Base-by-base conservation (phyloP, 2,888 invertebrate species). In the Encarsia formosa region DNA sequence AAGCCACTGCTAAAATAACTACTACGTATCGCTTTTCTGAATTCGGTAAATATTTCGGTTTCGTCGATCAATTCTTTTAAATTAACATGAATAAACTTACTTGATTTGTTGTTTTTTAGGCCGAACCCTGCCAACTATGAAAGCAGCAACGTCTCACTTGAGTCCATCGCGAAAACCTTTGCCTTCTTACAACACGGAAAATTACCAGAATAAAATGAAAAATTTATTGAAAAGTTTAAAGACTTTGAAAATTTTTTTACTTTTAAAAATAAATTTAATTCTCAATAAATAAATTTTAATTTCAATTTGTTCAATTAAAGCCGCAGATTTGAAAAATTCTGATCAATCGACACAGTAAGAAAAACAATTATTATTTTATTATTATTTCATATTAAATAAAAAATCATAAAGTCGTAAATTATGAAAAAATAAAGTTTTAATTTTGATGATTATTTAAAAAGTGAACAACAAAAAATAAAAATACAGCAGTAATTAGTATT, bases 21-120 rank as follows among this genome's bases (percentile, higher is more conserved):
- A 48, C 39, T 48, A 48, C 29, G 26, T 38, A 26, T 18, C 43
- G 38, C 48, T 43, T 52, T 41, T 43, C 52, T 34, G 43, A 48
- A 32, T 48, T 48, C 38, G 52, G 52, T 52, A 52, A 52, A 24
- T 40, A n/a, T 40, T 22, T 23, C 29, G 31, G 2, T 34, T 2
- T 15, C 19, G 19, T 24, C 2, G 13, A 22, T 15, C 18, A 23
- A 20, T 2, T 19, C 24, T 5, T 20, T 5, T 31, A 3, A n/a
- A 15, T 29, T 13, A 15, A 11, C 15, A n/a, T 19, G 19, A 38
- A 11, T 16, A 3, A 15, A 34, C 22, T 29, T 11, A 13, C 1
- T 32, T 13, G 2, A 19, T 23, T 13, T 15, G 19, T 34, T 13
- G 18, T 8, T 39, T 34, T 34, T 15, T 16, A 54, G 53, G 53